Percentiles rank a stretch among this genome's conserved stretches.
These are phyloP conservation scores for Onchidella celtica DNA, from an alignment of 2,888 invertebrate species.

Conservation along the genomic window DNA sequence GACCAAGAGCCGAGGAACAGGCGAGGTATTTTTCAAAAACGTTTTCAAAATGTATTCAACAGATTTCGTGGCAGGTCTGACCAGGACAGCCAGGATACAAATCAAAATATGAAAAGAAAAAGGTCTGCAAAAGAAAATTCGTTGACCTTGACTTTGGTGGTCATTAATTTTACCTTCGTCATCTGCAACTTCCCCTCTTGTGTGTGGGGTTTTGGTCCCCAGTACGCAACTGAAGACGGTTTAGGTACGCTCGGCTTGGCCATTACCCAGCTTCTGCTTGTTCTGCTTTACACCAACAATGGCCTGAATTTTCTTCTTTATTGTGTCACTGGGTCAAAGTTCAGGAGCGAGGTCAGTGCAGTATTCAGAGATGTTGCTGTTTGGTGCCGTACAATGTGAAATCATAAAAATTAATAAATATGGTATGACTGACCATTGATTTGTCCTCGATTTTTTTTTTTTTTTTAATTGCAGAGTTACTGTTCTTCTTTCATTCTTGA, in stretches of 20 bases:
- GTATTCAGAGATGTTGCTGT: not conserved
- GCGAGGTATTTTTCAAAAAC: too few relatives aligned
- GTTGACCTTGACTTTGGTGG: not conserved
- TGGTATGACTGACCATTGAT: too few relatives aligned
- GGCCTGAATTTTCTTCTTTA: slow-evolving; percentile 1
- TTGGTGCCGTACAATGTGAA: too few relatives aligned
- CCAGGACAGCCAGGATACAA: too few relatives aligned
- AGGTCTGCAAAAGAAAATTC: not conserved
- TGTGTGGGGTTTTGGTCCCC: not conserved
- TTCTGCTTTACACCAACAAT: slow-evolving; percentile 3
- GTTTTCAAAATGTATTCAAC: too few relatives aligned
- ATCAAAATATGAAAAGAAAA: too few relatives aligned
- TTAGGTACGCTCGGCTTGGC: not conserved
- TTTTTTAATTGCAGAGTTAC: too few relatives aligned
- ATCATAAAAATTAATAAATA: too few relatives aligned
- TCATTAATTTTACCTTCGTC: not conserved
- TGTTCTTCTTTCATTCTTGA: too few relatives aligned
- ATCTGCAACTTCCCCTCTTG: not conserved
- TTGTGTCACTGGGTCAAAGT: slow-evolving; percentile 5
- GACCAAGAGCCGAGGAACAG: not conserved
- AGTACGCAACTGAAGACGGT: not conserved
- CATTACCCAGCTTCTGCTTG: not conserved
- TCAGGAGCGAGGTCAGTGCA: not conserved
- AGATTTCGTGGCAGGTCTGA: too few relatives aligned
- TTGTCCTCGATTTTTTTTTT: too few relatives aligned